Evolutionary conservation across 2,797 vertebrate genomes (phyloP).

Genomic region (Buphagus erythrorhynchus): DNA sequence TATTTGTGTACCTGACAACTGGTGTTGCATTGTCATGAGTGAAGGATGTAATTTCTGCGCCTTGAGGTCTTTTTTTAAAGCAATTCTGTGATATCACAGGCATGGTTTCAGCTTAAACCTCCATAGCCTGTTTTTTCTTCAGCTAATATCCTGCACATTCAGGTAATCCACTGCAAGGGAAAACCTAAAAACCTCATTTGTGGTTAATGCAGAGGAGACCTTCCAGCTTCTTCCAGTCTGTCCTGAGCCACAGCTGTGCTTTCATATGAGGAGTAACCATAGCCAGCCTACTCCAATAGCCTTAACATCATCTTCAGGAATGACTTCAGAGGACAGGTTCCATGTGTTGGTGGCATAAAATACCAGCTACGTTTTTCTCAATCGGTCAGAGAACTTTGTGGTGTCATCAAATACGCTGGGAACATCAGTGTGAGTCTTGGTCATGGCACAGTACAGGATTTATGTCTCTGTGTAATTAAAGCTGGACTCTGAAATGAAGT

Average conservation of each 20-base stretch:
- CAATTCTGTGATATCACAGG: neutral
- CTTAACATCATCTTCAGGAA: neutral
- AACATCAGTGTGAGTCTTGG: neutral
- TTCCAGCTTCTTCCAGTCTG: neutral
- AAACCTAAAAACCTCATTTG: neutral
- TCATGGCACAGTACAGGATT: neutral
- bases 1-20: slow-evolving; percentile 27
- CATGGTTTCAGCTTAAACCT: neutral
- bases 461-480: neutral
- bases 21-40: neutral
- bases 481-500: neutral
- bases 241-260: neutral
- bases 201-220: neutral
- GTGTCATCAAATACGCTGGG: neutral
- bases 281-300: slow-evolving; percentile 2
- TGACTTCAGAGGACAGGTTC: neutral
- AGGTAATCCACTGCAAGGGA: neutral
- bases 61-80: neutral
- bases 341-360: neutral
- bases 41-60: neutral
- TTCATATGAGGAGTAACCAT: neutral
- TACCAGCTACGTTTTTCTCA: neutral
- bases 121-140: neutral
- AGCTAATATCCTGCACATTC: neutral
- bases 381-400: neutral